phyloP scores from a whole-genome alignment of 2,113 vertebrate species.

The Lophura nycthemera region DNA sequence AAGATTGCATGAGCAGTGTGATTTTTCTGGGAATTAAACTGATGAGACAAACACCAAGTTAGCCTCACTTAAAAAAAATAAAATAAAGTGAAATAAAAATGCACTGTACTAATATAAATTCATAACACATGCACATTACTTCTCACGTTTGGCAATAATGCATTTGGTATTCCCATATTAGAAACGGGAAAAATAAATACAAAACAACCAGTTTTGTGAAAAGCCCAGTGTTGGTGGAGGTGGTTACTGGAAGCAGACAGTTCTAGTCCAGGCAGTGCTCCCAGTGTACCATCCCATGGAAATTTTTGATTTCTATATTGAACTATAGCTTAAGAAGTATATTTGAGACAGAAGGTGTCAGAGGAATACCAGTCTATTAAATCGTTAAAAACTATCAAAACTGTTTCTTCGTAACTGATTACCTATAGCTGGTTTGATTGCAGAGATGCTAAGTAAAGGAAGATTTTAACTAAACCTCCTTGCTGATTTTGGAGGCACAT shows the following conservation, averaged over 20 bases:
- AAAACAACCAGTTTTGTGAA: not conserved
- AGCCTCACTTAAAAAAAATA: not conserved
- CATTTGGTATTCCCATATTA: rapidly evolving
- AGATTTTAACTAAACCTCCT: not conserved
- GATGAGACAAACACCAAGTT: not conserved
- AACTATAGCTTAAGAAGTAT: not conserved
- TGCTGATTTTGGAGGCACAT: not conserved
- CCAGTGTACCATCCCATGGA: not conserved
- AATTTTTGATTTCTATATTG: not conserved
- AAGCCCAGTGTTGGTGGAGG: not conserved
- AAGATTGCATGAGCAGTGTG: rapidly evolving
- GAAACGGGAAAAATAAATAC: not conserved
- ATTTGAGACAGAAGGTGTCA: not conserved
- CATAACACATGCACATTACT: rapidly evolving
- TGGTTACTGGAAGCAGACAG: not conserved
- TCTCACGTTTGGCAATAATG: not conserved
- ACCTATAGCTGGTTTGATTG: not conserved
- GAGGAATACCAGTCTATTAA: not conserved
- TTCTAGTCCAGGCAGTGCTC: not conserved
- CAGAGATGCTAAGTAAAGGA: not conserved
- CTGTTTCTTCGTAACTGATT: not conserved
- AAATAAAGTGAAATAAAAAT: not conserved
- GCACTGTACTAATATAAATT: not conserved
- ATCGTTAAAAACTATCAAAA: not conserved
- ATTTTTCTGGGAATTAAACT: not conserved